Evolutionary conservation across 2,888 invertebrate species (phyloP).

Genomic region (Ceramica pisi): DNA sequence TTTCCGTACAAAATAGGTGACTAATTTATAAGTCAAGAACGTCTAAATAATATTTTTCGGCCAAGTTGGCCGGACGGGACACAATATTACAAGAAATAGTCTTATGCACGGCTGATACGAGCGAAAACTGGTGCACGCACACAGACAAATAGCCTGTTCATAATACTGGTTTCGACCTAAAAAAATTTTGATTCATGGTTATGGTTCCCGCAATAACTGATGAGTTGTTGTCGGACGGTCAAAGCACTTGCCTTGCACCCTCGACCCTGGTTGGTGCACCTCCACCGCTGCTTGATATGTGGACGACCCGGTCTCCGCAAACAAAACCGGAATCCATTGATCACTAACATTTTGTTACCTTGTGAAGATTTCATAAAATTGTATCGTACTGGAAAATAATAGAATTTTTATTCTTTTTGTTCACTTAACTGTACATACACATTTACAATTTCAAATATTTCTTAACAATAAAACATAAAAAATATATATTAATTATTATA

Average conservation of each 20-base stretch:
- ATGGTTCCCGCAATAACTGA: neutral
- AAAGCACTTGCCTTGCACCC: slow-evolving; percentile 4
- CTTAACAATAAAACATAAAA: too few species aligned
- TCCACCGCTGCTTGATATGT: slow-evolving; percentile 1
- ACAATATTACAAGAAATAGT: too few species aligned
- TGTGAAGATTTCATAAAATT: neutral
- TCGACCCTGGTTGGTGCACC: slow-evolving; percentile 9
- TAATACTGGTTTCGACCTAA: neutral
- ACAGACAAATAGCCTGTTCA: too few species aligned
- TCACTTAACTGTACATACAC: too few species aligned
- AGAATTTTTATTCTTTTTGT: neutral
- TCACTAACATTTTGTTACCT: slow-evolving; percentile 13
- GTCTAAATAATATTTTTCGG: too few species aligned
- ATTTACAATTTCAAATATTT: too few species aligned
- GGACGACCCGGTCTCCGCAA: neutral
- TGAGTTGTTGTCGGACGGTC: neutral
- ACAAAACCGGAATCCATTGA: slow-evolving; percentile 18
- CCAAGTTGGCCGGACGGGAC: too few species aligned
- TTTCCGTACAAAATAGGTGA: too few species aligned
- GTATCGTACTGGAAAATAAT: neutral
- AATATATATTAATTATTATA: too few species aligned
- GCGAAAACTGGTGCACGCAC: too few species aligned
- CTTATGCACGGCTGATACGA: too few species aligned
- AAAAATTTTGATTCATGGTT: neutral
- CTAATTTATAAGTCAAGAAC: too few species aligned